Base-by-base conservation (phyloP, 2,888 invertebrate genomes). In the Hydrotaea diabolus region DNA sequence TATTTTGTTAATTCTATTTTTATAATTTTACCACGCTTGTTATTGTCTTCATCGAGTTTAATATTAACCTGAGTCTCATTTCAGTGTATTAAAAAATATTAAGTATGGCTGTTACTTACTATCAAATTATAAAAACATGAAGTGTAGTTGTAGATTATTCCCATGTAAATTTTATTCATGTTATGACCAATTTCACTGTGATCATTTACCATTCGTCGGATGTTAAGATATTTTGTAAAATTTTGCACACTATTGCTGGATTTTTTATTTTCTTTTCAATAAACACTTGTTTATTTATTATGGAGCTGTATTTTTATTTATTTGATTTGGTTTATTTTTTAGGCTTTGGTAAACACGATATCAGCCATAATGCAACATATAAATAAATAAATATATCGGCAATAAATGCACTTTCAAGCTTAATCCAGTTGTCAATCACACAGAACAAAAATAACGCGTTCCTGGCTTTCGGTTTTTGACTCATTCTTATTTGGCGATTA, bases 361-460 rank as follows among this genome's bases (percentile, higher is more conserved):
- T 49, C 13, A n/a, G 49, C 2, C 15, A 8, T 0, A 39, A 39
- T 49, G 2, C 43, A 49, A 49, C 7, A 62, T 8, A 62, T 9
- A 39, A 8, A 39, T 39, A 39, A 23, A 59, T 59, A 59, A 59
- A 59, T 26, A 59, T 15, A 59, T 0, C 23, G 62, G 4, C 26
- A 31, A 7, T 17, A 62, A 69, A 69, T 43, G 46, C 39, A 19
- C 17, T 66, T 31, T 66, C 15, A 69, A 23, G 15, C 46, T 69
- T 46, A 69, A 69, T 69, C 69, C 69, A 23, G 19, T 39, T 46
- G 46, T 46, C 69, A 69, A 69, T 69, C 43, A 69, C 23, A 23
- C 46, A 39, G 7, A 39, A 39, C 7, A 43, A 66, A 39, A 66
- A 66, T 39, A 19, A 43, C 43, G 39, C 66, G 13, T 19, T 66